Base-by-base conservation (phyloP, 2,797 vertebrate genomes). In the Otus scops region DNA sequence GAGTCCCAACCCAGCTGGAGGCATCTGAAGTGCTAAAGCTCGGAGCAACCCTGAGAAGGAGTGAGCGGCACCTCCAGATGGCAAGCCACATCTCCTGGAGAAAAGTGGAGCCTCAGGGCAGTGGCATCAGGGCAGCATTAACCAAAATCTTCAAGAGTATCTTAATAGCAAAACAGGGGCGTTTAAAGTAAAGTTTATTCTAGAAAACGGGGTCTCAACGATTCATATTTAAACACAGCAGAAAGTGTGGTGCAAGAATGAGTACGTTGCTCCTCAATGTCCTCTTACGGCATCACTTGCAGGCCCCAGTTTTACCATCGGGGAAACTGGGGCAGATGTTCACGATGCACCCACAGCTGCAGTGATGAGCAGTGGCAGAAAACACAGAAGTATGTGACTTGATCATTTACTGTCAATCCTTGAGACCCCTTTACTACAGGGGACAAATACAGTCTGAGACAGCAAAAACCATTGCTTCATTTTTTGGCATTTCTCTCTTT, bases 21-120 rank as follows among this genome's bases (percentile, higher is more conserved):
- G 69, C 50, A 53, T 22, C 48, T 34, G 20, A 75, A 82, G 26
- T 20, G 32, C 53, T 85, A 39, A 78, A 91, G 61, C 57, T 81
- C 1, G 0, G 80, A 51, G 56, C 23, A n/a, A n/a, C 6, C 4
- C 26, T 34, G 28, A 0, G 0, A 71, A 75, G 38, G 27, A 82
- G 38, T 2, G 3, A 76, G 24, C 3, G 9, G 56, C 48, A 90
- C 30, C 20, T 80, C 15, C 43, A 26, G 56, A 38, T 54, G 39
- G 30, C 32, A 83, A 79, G 24, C 27, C 34, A 53, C 59, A 73
- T 28, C 36, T 38, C 3, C 7, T 38, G 22, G 20, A 60, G 51
- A 51, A 85, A 85, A 47, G 11, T 3, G 5, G n/a, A 3, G 2
- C 2, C 27, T 78, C 41, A 14, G 19, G 18, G 30, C 39, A 79